phyloP scores from a whole-genome alignment of 23 tunicate species.

The Trididemnum miniatum region DNA sequence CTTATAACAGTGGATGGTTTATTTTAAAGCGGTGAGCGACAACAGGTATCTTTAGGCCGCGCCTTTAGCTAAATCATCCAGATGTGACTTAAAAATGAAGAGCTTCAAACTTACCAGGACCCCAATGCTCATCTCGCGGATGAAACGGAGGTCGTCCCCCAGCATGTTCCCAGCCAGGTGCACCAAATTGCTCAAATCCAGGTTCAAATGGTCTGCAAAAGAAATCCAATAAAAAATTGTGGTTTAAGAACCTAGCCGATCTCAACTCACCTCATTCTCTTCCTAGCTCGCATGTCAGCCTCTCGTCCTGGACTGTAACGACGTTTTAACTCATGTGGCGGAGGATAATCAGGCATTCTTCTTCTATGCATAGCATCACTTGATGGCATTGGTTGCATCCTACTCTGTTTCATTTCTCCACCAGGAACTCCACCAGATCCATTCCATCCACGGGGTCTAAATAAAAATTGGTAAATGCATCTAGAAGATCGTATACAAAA shows the following conservation, averaged over 20 bases:
- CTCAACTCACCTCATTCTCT: constrained; percentile 65
- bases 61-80: too few relatives aligned
- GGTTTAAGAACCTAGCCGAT: not conserved
- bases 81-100: too few relatives aligned
- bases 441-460: constrained; percentile 82
- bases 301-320: constrained; percentile 77
- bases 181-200: constrained; percentile 64
- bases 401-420: constrained; percentile 56
- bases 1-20: too few relatives aligned
- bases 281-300: constrained; percentile 77
- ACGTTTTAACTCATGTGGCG: constrained; percentile 72
- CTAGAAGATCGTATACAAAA: too few relatives aligned
- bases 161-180: constrained; percentile 47
- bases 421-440: constrained; percentile 32
- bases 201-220: constrained; percentile 70
- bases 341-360: constrained; percentile 69
- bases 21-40: too few relatives aligned
- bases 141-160: constrained; percentile 45
- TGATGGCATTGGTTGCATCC: constrained; percentile 59
- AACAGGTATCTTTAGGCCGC: too few relatives aligned
- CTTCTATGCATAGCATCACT: constrained; percentile 55
- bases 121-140: constrained; percentile 46
- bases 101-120: constrained; percentile 1
- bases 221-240: not conserved
- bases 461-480: not conserved